Base-by-base conservation (phyloP, 23 tunicate species). In the Trididemnum miniatum region DNA sequence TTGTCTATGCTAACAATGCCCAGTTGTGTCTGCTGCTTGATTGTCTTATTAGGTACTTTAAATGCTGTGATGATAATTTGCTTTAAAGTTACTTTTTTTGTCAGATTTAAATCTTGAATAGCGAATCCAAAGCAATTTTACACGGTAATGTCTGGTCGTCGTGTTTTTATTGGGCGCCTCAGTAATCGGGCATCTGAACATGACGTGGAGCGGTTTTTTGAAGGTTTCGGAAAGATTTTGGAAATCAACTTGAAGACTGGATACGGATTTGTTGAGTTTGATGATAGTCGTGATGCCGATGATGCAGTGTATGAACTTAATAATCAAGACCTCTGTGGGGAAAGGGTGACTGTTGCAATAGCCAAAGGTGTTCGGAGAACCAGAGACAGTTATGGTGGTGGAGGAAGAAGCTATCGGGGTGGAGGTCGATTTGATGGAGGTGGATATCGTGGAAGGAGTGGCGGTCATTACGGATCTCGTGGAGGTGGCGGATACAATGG, bases 181-280 rank as follows among this genome's bases (percentile, higher is more conserved):
- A 80, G 72, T 51, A 86, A 60, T 44, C 39, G 85, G 24, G 90
- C 85, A 0, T 32, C 66, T 29, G 90, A 86, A 35, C 51, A 72
- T 51, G 90, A 86, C 35, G 67, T 86, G 25, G 90, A 86, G 44
- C 85, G 80, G 2, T 86, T 86, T 75, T 86, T 86, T 57, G 65
- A 84, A 12, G 90, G 90, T 4, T 86, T 82, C 57, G 90, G 90
- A 57, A 59, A 65, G 22, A 80, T 86, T 52, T 74, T 77, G 7
- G 90, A 86, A 15, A 51, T 86, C 35, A 86, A 82, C 39, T 33
- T 86, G 72, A 86, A 86, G 51, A 80, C 73, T 71, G 90, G 90
- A n/a, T 86, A 81, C 33, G 85, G 90, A 18, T 86, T 86, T 29
- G 90, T 86, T 26, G 85, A 86, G 50, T 86, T 86, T 80, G 90